Base-by-base conservation (phyloP, 1,140 invertebrate species). In the Gonatopus flavifemur region DNA sequence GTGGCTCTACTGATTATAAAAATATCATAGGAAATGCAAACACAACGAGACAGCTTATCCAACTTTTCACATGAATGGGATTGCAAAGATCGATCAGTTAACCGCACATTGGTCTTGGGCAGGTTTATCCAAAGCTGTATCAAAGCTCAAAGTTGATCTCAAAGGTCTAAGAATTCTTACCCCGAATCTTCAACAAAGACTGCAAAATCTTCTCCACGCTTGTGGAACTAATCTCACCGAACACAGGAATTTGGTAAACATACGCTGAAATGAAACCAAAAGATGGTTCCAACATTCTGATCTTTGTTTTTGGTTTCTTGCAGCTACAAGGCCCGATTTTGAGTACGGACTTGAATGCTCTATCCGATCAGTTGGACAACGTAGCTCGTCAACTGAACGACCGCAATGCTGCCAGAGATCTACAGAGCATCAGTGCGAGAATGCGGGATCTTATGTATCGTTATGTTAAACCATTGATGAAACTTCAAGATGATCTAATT, bases 331-430 rank as follows among this genome's bases (percentile, higher is more conserved):
- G 83, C n/a, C 81, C 85, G n/a, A 80, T 89, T 32, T 81, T 87
- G 6, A 83, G 82, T 35, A 87, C 85, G 65, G 88, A 90, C 69
- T 68, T 90, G 32, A 82, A 80, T 32, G 84, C 87, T 1, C 80
- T 91, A 40, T 83, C 86, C 12, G 85, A 89, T 65, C 88, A 91
- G 67, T 72, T 90, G 46, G 84, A 88, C 49, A 86, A 84, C 52
- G 82, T 90, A 21, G 85, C 86, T 2, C 81, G 85, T 22, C 87
- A 90, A 76, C 80, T 90, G 59, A 80, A 66, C 2, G 87, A 90
- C 63, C 71, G 84, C 21, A 81, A 82, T 31, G 87, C 82, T 9
- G 83, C 86, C 76, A 83, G 55, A 71, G 83, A 67, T 73, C 58
- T 91, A 56, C 86, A 88, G 60, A 85, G 82, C 18, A 78, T 82